phyloP scores from a whole-genome alignment of 2,113 vertebrate genomes.

The Podarcis muralis region DNA sequence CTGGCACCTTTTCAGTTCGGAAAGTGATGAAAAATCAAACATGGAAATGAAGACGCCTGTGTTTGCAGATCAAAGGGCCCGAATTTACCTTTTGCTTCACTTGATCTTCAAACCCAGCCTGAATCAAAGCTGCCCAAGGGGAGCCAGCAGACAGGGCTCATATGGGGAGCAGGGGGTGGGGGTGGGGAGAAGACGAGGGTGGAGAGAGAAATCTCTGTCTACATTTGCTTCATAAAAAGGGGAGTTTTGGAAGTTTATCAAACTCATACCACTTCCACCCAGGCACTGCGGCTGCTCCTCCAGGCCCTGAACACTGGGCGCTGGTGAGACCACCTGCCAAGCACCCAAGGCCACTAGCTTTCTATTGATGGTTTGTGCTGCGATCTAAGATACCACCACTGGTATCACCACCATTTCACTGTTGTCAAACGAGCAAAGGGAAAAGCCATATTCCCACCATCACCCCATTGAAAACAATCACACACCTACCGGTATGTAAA shows the following conservation, averaged over 20 bases:
- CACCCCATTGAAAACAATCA: background rate
- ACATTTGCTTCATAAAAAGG: conserved; percentile 19
- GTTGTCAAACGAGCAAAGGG: background rate
- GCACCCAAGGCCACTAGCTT: too few relatives aligned
- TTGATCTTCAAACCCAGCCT: conserved; percentile 82
- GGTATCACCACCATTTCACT: too few relatives aligned
- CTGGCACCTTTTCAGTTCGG: conserved; percentile 85
- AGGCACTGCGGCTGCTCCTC: background rate
- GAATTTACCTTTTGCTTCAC: conserved; percentile 84
- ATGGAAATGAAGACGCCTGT: conserved; percentile 85
- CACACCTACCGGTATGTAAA: too few relatives aligned
- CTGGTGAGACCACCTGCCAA: background rate
- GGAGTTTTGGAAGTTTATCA: background rate
- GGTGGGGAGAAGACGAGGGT: background rate
- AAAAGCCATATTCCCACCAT: background rate
- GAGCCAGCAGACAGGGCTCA: conserved; percentile 57
- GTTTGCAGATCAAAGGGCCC: conserved; percentile 81
- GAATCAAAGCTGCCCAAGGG: conserved; percentile 70
- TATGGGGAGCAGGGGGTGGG: background rate
- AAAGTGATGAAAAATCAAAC: conserved; percentile 79
- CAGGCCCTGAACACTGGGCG: background rate
- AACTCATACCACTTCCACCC: background rate
- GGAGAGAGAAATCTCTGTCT: background rate
- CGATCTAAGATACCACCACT: too few relatives aligned
- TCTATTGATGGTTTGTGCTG: too few relatives aligned